Evolutionary conservation across 2,888 invertebrate species (phyloP).

Genomic region (Pomacea canaliculata): DNA sequence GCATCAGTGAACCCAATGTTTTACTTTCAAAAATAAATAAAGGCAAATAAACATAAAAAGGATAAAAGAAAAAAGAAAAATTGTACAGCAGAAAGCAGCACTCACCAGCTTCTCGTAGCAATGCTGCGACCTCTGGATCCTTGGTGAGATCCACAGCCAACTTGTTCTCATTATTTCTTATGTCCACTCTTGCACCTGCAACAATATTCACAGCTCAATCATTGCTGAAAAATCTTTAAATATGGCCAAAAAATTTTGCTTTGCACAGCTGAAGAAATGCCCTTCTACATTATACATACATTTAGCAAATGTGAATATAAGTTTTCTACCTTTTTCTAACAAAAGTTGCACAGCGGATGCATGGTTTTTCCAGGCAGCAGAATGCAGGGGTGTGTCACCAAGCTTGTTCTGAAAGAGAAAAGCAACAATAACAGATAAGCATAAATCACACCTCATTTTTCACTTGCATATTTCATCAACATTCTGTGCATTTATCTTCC

Average conservation of each 20-base stretch:
- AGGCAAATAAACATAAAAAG: too few species aligned
- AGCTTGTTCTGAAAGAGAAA: conserved; percentile 75
- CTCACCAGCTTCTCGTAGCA: conserved; percentile 65
- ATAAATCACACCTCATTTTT: not conserved
- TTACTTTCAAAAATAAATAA: not conserved
- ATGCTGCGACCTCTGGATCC: conserved; percentile 69
- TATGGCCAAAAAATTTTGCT: too few species aligned
- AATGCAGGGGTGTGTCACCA: conserved; percentile 78
- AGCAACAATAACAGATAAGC: not conserved
- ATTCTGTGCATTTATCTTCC: too few species aligned
- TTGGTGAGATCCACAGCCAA: conserved; percentile 74
- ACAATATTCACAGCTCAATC: not conserved
- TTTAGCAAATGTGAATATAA: not conserved
- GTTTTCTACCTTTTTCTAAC: conserved; percentile 70
- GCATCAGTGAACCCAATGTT: not conserved
- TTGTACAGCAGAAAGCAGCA: not conserved
- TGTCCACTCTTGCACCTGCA: conserved; percentile 71
- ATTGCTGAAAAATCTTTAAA: too few species aligned
- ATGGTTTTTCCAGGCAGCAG: conserved; percentile 76
- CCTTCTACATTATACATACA: not conserved
- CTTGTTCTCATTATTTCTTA: conserved; percentile 74
- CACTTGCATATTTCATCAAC: too few species aligned
- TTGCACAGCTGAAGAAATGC: too few species aligned
- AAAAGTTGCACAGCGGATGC: conserved; percentile 73
- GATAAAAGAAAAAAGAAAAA: not conserved